phyloP scores from a whole-genome alignment of 2,888 invertebrate genomes.

The Eupithecia subfuscata region DNA sequence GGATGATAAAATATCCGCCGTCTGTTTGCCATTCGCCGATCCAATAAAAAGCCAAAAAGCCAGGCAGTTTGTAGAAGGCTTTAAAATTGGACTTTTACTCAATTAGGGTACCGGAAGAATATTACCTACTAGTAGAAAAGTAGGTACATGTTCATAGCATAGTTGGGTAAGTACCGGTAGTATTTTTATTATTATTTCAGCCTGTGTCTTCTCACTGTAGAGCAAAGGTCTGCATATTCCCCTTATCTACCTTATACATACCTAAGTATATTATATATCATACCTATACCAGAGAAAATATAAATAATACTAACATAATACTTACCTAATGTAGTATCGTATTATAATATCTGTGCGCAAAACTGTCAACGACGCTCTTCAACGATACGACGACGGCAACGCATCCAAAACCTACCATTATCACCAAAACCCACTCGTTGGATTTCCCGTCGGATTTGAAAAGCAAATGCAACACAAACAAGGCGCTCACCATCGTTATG shows the following conservation, averaged over 20 bases:
- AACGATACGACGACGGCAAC: neutral
- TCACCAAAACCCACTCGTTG: neutral
- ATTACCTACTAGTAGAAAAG: too few relatives aligned
- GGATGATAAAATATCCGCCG: neutral
- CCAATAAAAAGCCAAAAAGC: neutral
- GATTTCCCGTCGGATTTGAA: neutral
- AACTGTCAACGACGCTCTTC: neutral
- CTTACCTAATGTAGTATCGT: neutral
- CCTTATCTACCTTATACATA: too few relatives aligned
- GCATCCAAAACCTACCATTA: neutral
- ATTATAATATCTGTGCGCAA: too few relatives aligned
- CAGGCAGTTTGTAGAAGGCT: neutral
- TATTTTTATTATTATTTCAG: neutral
- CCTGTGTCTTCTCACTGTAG: neutral
- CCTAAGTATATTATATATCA: too few relatives aligned
- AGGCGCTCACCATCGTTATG: neutral
- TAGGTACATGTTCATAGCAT: too few relatives aligned
- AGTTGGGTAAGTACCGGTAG: too few relatives aligned
- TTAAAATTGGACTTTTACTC: neutral
- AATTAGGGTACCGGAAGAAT: too few relatives aligned
- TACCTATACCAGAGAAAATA: too few relatives aligned
- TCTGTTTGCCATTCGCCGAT: slow-evolving; percentile 1
- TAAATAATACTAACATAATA: neutral
- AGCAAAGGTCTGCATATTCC: neutral
- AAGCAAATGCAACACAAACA: slow-evolving; percentile 8